Evolutionary conservation across 30 jellyfish, hydroid and myxozoan species (phyloP).

Genomic region (Hydractinia echinata): DNA sequence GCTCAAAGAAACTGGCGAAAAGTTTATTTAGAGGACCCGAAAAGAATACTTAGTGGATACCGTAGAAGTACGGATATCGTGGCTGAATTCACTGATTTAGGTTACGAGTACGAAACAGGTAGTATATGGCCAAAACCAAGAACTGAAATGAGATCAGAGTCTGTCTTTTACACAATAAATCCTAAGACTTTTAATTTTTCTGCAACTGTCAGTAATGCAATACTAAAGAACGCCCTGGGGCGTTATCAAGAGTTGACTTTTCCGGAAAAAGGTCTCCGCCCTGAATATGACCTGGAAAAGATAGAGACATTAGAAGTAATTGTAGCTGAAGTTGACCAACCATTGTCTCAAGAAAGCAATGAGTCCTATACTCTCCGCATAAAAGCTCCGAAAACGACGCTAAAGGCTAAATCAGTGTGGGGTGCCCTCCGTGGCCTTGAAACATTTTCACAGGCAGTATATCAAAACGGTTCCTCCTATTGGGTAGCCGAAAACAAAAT

Average conservation of each 20-base stretch:
- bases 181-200: constrained; percentile 44
- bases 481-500: constrained; percentile 41
- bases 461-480: constrained; percentile 47
- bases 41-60: constrained; percentile 12
- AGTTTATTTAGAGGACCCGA: constrained; percentile 36
- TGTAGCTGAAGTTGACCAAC: constrained; percentile 14
- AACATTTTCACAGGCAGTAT: constrained; percentile 71
- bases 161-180: constrained; percentile 3
- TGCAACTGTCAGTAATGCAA: neutral
- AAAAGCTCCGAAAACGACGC: constrained; percentile 39
- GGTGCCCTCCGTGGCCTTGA: constrained; percentile 86
- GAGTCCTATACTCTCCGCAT: constrained; percentile 53
- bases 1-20: constrained; percentile 27
- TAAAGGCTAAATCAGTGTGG: constrained; percentile 68
- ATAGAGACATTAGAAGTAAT: constrained; percentile 24
- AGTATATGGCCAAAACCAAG: constrained; percentile 75
- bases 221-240: constrained; percentile 41
- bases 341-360: constrained; percentile 43
- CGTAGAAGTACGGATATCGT: constrained; percentile 1
- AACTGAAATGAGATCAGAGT: constrained; percentile 34
- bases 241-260: constrained; percentile 48
- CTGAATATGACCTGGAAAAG: neutral
- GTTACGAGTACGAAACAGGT: constrained; percentile 50
- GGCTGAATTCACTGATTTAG: constrained; percentile 35
- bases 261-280: constrained; percentile 33